Conservation (phyloP, 2,113 vertebrate species). For the Nasalis larvatus region DNA sequence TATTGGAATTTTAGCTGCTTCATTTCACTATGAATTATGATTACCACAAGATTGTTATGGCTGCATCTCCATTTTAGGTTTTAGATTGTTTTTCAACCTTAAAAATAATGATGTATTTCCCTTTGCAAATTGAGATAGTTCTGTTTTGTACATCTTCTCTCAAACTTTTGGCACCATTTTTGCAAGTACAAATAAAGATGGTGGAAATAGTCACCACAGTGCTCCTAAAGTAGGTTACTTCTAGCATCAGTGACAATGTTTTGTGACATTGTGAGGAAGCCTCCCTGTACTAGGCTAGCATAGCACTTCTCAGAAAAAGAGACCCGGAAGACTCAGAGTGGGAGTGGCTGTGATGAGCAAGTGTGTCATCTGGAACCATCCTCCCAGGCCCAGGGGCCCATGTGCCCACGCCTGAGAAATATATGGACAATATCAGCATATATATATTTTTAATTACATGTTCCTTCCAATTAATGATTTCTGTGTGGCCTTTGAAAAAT, state of each 20-base stretch:
- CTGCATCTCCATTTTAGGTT: not conserved
- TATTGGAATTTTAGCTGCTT: not conserved
- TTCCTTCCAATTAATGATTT: conserved; percentile 50
- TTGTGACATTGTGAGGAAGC: not conserved
- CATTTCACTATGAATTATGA: not conserved
- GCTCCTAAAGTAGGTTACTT: not conserved
- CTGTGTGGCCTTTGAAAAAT: conserved; percentile 37
- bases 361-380: not conserved
- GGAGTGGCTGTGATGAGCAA: too few relatives aligned
- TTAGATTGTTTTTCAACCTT: not conserved
- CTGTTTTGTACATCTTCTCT: not conserved
- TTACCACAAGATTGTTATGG: not conserved
- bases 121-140: not conserved
- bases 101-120: not conserved
- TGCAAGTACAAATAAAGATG: not conserved
- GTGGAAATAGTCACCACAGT: fast-evolving
- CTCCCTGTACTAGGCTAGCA: not conserved
- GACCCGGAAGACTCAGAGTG: fast-evolving
- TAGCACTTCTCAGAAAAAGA: not conserved
- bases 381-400: too few relatives aligned
- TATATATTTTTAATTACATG: not conserved
- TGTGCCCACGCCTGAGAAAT: not conserved
- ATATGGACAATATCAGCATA: not conserved
- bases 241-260: fast-evolving
- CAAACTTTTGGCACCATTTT: not conserved